phyloP scores from a whole-genome alignment of 1,140 invertebrate species.

The Brachionus sp. region DNA sequence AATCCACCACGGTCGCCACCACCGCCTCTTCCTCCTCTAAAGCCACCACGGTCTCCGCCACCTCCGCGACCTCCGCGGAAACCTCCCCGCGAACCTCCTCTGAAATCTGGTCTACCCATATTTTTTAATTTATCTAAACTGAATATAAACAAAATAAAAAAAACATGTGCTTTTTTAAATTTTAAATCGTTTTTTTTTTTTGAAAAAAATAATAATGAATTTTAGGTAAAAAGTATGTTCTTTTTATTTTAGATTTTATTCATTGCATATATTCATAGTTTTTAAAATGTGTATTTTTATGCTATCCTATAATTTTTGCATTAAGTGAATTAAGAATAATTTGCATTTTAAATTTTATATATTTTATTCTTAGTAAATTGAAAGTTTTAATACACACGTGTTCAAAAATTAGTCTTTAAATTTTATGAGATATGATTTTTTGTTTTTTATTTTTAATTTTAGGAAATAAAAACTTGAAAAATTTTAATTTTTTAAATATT shows the following conservation, averaged over 20 bases:
- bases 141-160: not conserved
- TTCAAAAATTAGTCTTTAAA: not conserved
- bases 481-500: too few relatives aligned
- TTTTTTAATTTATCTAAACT: not conserved
- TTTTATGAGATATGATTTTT: too few relatives aligned
- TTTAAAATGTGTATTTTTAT: not conserved
- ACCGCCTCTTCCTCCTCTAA: constrained; percentile 36
- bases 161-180: not conserved
- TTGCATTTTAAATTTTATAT: not conserved
- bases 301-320: not conserved
- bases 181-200: not conserved
- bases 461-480: too few relatives aligned
- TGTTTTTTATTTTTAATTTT: not conserved
- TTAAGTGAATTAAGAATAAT: not conserved
- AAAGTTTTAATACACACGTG: not conserved
- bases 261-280: not conserved
- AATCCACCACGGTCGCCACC: constrained; percentile 45
- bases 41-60: constrained; percentile 1
- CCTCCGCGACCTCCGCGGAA: constrained; percentile 15
- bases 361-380: not conserved
- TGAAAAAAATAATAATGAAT: not conserved
- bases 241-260: not conserved
- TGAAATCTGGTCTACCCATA: constrained; percentile 39
- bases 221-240: constrained; percentile 9
- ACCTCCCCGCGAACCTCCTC: constrained; percentile 28